Base-by-base conservation (phyloP, 1,140 invertebrate species). In the Liolophura sinensis region DNA sequence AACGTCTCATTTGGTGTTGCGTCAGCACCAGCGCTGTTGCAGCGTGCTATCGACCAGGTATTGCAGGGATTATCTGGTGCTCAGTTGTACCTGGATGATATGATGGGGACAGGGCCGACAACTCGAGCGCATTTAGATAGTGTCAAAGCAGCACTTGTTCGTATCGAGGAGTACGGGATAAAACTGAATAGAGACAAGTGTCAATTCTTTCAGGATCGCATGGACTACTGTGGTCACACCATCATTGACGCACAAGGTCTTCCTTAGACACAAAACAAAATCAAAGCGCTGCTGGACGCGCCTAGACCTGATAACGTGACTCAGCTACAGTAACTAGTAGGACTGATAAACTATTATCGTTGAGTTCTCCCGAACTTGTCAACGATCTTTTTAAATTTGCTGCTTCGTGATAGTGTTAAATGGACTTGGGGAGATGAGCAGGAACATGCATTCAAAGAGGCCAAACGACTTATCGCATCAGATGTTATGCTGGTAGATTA, bases 21-120 rank as follows among this genome's bases (percentile, higher is more conserved):
- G 60, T 80, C 79, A 11, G 86, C 85, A 0, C 85, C 85, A 14
- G 71, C 76, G 11, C 83, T 86, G 60, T 88, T 87, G 67, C 83
- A 88, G 68, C 51, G 78, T 60, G 74, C 82, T 20, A 84, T 88
- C 22, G 82, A 85, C 49, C 60, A 77, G 63, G 61, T 72, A 6
- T n/a, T 87, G 14, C 25, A 60, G 49, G 70, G 65, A 55, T 51
- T 51, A 73, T 70, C 31, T 15, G 52, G 65, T 20, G 64, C 67
- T 1, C 62, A 72, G 48, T 70, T 67, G 57, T 51, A 70, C 12
- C n/a, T 70, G 9, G 70, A 70, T 60, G 73, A 74, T 49, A 70
- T 72, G 64, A 62, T 70, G 6, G 49, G 68, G 0, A 72, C 70
- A 12, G 67, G 70, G 7, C 16, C 40, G 22, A 20, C 25, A 6